Base-by-base conservation (phyloP, 2,888 invertebrate genomes). In the Hoplodrina blanda region DNA sequence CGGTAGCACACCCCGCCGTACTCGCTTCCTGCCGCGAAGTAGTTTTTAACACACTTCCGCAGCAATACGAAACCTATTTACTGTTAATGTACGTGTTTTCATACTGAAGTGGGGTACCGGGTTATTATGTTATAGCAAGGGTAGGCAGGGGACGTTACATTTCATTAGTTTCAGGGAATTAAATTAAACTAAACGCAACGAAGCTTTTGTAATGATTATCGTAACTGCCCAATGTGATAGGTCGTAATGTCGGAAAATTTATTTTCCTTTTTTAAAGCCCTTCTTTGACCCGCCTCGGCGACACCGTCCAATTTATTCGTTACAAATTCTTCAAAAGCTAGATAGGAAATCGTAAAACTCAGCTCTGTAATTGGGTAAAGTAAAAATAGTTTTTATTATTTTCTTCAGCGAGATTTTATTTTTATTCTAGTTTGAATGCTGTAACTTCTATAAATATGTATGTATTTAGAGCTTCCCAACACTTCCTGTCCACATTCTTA, bases 41-140 rank as follows among this genome's bases (percentile, higher is more conserved):
- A 83, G 74, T 84, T 83, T 84, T 83, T 83, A 74, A 83, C 70
- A 80, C 77, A 75, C 73, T 83, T 83, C 77, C 77, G 82, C 25
- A 79, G 77, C 57, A 82, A 82, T 82, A 59, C 55, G 65, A 60
- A 73, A 49, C 63, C 63, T 72, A 79, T 82, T 82, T 80, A 63
- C 67, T 73, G 65, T 61, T 76, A 73, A 82, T 79, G 66, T 61
- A 61, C 69, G 57, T 73, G 62, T 59, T 80, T 73, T 61, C 56
- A 59, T 62, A 74, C n/a, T 13, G 37, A 81, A 77, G 50, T 73
- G 60, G 67, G 74, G 19, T 30, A 76, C 25, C 25, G 53, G 66
- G 70, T 62, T 74, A 66, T 62, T 65, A 55, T 30, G 50, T 59
- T 69, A 54, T 11, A 37, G 44, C 25, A 19, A 20, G n/a, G 19